A percentile compares a stretch with the other conserved stretches of the same genome.
These are phyloP conservation scores for Ciconia maguari DNA, from an alignment of 2,113 vertebrate species.

Conservation along the genomic window DNA sequence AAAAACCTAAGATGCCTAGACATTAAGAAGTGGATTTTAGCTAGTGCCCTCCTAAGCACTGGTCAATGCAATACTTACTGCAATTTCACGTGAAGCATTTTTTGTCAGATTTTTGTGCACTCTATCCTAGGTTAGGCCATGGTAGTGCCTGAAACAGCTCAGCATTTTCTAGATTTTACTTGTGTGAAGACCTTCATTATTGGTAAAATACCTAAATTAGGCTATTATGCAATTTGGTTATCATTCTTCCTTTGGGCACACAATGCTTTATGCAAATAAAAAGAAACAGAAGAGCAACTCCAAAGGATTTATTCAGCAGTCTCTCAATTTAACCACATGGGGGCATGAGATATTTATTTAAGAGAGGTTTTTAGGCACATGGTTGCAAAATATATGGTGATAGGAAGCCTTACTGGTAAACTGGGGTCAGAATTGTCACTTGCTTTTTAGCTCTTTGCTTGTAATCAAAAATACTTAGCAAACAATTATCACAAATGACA, in stretches of 20 bases:
- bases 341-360: conserved; percentile 70
- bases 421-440: background rate
- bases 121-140: background rate
- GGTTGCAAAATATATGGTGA: background rate
- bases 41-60: background rate
- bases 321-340: conserved; percentile 60
- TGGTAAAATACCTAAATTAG: background rate
- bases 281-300: background rate
- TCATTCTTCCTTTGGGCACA: background rate
- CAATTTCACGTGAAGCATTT: background rate
- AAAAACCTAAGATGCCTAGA: background rate
- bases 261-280: background rate
- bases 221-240: background rate
- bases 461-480: background rate
- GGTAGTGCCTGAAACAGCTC: background rate
- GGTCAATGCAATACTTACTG: background rate
- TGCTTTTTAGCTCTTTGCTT: background rate
- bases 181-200: background rate
- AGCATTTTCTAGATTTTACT: background rate
- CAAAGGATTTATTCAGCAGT: background rate
- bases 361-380: background rate
- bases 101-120: background rate
- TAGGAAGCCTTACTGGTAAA: background rate
- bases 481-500: background rate
- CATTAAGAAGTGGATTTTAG: background rate